phyloP scores from a whole-genome alignment of 2,888 invertebrate species.

The Caenorhabditis sinica region DNA sequence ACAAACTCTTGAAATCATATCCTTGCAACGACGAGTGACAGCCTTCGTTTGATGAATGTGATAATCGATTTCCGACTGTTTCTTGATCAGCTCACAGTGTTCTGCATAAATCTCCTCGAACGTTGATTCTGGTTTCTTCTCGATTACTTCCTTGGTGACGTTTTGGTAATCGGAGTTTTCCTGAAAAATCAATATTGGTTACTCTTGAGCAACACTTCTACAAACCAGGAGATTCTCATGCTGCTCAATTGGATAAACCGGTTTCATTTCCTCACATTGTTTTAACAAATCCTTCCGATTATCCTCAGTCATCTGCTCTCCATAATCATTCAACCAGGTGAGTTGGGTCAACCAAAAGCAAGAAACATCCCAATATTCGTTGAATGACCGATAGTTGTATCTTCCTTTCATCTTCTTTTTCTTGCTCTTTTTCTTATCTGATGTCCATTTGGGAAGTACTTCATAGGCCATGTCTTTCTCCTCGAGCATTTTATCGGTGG shows the following conservation, averaged over 20 bases:
- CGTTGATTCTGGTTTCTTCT: constrained; percentile 13
- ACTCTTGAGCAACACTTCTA: background rate
- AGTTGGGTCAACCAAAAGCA: constrained; percentile 44
- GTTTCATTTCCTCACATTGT: constrained; percentile 24
- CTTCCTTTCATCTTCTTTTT: constrained; percentile 23
- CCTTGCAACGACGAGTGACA: constrained; percentile 31
- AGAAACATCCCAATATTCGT: constrained; percentile 56
- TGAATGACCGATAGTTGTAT: constrained; percentile 45
- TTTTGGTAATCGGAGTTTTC: constrained; percentile 40
- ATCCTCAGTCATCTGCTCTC: constrained; percentile 53
- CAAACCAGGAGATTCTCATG: constrained; percentile 55
- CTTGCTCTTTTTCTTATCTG: constrained; percentile 10
- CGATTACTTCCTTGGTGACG: constrained; percentile 19
- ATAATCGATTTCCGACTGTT: constrained; percentile 47
- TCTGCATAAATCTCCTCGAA: constrained; percentile 48
- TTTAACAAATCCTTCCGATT: constrained; percentile 23
- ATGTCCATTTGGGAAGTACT: constrained; percentile 35
- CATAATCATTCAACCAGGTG: constrained; percentile 64
- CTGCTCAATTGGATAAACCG: constrained; percentile 47
- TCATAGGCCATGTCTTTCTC: constrained; percentile 36
- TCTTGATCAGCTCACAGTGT: constrained; percentile 49
- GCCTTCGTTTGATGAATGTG: constrained; percentile 16
- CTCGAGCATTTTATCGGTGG: constrained; percentile 1
- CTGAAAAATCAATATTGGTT: constrained; percentile 6
- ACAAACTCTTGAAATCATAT: constrained; percentile 47